Base-by-base conservation (phyloP, 2,888 invertebrate species). In the Hololepta plana region DNA sequence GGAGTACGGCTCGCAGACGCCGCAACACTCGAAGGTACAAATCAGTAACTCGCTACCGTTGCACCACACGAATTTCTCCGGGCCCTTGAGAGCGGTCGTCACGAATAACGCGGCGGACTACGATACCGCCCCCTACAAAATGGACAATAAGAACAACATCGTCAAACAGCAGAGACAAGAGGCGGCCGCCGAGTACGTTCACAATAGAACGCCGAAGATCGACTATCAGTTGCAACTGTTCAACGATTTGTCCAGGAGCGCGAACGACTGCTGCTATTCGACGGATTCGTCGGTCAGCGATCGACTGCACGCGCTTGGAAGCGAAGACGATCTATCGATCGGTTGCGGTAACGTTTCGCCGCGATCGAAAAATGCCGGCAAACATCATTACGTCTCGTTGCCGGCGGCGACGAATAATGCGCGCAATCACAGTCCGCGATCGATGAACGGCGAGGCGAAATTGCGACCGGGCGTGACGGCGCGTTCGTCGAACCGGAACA, bases 371-470 rank as follows among this genome's bases (percentile, higher is more conserved):
- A 49, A 61, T 23, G 47, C 55, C 4, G 50, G 48, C 10, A 62
- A 62, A 38, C 57, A 58, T 35, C 47, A n/a, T n/a, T n/a, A n/a
- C n/a, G n/a, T n/a, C n/a, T n/a, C n/a, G n/a, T n/a, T n/a, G n/a
- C n/a, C n/a, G n/a, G n/a, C n/a, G n/a, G 52, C 0, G 36, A 42
- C 19, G 47, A n/a, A 53, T 9, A 59, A 55, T 35, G 65, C 63
- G 31, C 51, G 67, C 20, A 69, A 67, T 44, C 67, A 69, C 32
- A 69, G 68, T 38, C 70, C 70, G 1, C 47, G 69, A 22, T 62
- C 66, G 5, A 52, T 60, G 26, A 61, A 62, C n/a, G 57, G 59
- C 2, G 68, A 68, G 35, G 63, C 67, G 0, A 61, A 64, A 38
- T 42, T 66, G n/a, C 45, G 64, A 23, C 59, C 62, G 0, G 59